These are phyloP conservation scores for Taenioides sp. DNA, from an alignment of 2,797 vertebrate genomes.

Conservation along the genomic window DNA sequence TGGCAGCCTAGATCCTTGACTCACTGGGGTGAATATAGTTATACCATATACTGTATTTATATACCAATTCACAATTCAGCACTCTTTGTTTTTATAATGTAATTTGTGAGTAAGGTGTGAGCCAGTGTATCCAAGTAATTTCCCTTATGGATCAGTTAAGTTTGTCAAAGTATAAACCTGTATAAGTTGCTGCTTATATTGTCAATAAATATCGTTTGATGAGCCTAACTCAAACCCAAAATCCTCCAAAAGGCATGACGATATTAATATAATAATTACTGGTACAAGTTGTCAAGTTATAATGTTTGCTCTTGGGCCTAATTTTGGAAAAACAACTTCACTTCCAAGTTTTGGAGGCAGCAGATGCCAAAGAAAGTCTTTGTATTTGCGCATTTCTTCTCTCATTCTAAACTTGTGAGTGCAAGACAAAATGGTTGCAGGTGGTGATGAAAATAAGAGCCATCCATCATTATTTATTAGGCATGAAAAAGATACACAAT, in stretches of 20 bases:
- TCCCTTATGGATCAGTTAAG: no score
- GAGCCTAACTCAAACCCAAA: no score
- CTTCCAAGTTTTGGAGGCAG: not conserved
- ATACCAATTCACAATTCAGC: no score
- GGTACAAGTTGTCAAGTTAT: not conserved
- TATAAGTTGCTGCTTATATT: no score
- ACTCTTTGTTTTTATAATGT: no score
- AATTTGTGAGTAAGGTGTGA: no score
- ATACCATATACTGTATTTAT: no score
- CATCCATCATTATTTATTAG: constrained; percentile 99
- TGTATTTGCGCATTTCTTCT: constrained; percentile 90
- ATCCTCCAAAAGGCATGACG: no score
- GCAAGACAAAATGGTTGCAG: constrained; percentile 99
- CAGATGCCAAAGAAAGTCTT: constrained; percentile 66
- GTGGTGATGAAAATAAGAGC: constrained; percentile 99
- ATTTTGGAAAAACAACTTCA: constrained; percentile 36
- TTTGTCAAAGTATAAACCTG: no score
- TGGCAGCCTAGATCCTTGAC: not conserved
- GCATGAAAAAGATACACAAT: constrained; percentile 99
- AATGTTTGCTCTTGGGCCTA: constrained; percentile 25
- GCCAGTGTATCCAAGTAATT: no score
- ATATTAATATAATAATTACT: not conserved
- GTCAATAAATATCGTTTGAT: no score
- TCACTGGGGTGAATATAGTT: no score
- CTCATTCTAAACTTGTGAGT: constrained; percentile 94